phyloP scores from a whole-genome alignment of 2,113 vertebrate genomes.

The Tragelaphus imberbis region DNA sequence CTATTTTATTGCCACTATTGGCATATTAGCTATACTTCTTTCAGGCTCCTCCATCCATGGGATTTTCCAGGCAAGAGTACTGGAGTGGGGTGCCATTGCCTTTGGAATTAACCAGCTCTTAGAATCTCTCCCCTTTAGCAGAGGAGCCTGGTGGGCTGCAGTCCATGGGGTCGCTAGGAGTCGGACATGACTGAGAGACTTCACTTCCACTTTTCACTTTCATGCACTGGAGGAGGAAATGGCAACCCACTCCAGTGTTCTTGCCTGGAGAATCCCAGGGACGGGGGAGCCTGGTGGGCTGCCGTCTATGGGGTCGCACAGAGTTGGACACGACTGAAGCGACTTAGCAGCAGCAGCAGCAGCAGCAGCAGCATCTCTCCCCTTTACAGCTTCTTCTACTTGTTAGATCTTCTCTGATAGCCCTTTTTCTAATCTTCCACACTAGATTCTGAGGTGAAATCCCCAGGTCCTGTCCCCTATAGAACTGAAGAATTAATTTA shows the following conservation, averaged over 20 bases:
- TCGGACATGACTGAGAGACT: too few relatives aligned
- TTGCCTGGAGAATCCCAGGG: too few relatives aligned
- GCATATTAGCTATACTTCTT: background rate
- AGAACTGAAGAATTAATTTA: background rate
- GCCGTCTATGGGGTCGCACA: fast-evolving
- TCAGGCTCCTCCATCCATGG: too few relatives aligned
- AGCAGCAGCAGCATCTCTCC: background rate
- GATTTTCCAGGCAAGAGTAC: too few relatives aligned
- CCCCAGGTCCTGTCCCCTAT: background rate
- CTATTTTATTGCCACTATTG: background rate
- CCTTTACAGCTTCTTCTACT: background rate
- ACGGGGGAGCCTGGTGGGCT: too few relatives aligned
- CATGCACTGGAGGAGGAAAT: too few relatives aligned
- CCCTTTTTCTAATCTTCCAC: background rate
- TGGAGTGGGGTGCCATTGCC: too few relatives aligned
- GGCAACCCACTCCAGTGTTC: too few relatives aligned
- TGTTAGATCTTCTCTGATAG: background rate
- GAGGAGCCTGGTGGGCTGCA: too few relatives aligned
- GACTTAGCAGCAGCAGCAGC: too few relatives aligned
- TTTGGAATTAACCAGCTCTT: background rate
- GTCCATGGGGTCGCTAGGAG: too few relatives aligned
- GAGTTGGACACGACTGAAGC: fast-evolving
- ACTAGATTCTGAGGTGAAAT: background rate
- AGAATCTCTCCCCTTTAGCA: background rate
- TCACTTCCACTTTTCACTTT: too few relatives aligned